Evolutionary conservation across 2,113 vertebrate species (phyloP).

Genomic region (Neodon shergylaensis): DNA sequence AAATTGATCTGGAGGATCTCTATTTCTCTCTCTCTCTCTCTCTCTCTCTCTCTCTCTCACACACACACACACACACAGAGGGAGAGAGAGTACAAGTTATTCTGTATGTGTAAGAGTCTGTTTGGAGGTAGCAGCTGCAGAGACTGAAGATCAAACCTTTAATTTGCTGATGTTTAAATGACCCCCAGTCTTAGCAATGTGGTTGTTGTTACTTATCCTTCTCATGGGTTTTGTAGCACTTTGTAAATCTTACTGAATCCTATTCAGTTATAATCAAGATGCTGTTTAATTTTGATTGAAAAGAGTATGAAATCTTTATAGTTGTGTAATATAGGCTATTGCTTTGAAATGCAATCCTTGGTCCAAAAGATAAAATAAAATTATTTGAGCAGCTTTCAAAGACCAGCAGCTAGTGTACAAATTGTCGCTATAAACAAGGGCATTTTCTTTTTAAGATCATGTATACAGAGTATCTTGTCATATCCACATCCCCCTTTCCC

Average conservation of each 20-base stretch:
- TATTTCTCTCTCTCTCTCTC: too few species aligned
- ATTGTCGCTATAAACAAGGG: background rate
- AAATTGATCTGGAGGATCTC: constrained; percentile 4
- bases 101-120: background rate
- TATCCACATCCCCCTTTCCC: too few species aligned
- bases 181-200: constrained; percentile 24
- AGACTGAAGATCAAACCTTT: background rate
- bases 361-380: constrained; percentile 43
- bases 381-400: constrained; percentile 46
- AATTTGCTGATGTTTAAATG: constrained; percentile 23
- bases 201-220: background rate
- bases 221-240: constrained; percentile 27
- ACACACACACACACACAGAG: background rate
- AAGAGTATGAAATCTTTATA: constrained; percentile 33
- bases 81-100: background rate
- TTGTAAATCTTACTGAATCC: constrained; percentile 39
- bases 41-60: too few species aligned
- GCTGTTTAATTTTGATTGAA: constrained; percentile 38
- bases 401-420: background rate
- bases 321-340: constrained; percentile 1
- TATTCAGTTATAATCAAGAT: constrained; percentile 39
- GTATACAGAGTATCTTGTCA: background rate
- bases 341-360: constrained; percentile 47
- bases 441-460: background rate
- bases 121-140: background rate